Conservation (phyloP, 2,888 invertebrate genomes). For the Pocota personata region DNA sequence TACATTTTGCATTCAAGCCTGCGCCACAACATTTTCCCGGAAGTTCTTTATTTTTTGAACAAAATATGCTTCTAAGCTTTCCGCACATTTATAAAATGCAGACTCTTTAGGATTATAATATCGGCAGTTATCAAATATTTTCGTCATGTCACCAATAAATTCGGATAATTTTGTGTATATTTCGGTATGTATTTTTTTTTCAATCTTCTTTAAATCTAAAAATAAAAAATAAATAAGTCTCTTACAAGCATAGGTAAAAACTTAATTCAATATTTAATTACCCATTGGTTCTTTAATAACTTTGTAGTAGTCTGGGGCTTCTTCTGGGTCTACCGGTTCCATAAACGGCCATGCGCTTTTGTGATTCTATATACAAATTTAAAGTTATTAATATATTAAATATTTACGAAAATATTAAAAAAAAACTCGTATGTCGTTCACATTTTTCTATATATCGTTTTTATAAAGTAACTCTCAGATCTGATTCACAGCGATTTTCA, state of each 20-base stretch:
- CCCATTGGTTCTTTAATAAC: slow-evolving; percentile 98
- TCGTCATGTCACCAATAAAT: slow-evolving; percentile 98
- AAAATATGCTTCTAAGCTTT: slow-evolving; percentile 97
- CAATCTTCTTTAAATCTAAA: slow-evolving; percentile 96
- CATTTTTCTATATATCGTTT: no score
- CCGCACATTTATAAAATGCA: slow-evolving; percentile 97
- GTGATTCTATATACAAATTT: slow-evolving; percentile 86
- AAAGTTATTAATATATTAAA: not conserved
- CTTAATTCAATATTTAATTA: slow-evolving; percentile 83
- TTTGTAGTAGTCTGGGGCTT: slow-evolving; percentile 98
- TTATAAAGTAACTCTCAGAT: no score
- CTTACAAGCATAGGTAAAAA: not conserved
- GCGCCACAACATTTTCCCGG: slow-evolving; percentile 89
- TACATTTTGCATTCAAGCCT: slow-evolving; percentile 26
- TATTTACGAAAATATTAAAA: not conserved
- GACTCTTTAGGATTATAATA: slow-evolving; percentile 98
- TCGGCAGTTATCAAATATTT: slow-evolving; percentile 99
- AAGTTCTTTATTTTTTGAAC: slow-evolving; percentile 95
- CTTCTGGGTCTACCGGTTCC: slow-evolving; percentile 97
- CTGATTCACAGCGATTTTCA: no score
- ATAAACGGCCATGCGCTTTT: slow-evolving; percentile 99
- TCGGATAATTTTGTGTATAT: slow-evolving; percentile 94
- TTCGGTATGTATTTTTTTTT: slow-evolving; percentile 92
- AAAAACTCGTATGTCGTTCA: no score
- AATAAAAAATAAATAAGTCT: slow-evolving; percentile 74